Conservation (phyloP, 2,888 invertebrate species). For the Drosophila lacicola region DNA sequence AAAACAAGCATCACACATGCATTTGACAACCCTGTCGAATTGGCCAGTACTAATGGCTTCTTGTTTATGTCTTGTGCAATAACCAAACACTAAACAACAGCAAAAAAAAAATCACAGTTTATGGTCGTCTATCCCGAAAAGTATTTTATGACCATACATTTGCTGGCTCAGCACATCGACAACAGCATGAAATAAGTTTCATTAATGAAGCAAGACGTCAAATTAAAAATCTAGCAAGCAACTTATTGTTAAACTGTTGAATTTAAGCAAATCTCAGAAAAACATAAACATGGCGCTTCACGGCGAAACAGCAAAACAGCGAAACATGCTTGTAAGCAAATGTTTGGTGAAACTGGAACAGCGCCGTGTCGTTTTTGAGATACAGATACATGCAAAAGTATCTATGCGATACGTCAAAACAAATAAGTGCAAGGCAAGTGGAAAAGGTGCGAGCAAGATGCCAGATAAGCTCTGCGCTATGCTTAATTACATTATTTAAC, state of each 20-base stretch:
- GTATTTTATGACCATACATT: slow-evolving; percentile 47
- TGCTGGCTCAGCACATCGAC: slow-evolving; percentile 41
- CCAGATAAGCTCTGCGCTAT: slow-evolving; percentile 20
- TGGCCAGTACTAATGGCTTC: slow-evolving; percentile 24
- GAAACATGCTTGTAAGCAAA: slow-evolving; percentile 80
- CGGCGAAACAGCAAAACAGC: slow-evolving; percentile 71
- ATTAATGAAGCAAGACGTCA: slow-evolving; percentile 53
- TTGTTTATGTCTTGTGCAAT: slow-evolving; percentile 51
- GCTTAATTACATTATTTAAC: slow-evolving; percentile 73
- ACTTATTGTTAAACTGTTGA: slow-evolving; percentile 29
- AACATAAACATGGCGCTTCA: slow-evolving; percentile 61
- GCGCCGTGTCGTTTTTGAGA: slow-evolving; percentile 48
- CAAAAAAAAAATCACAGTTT: slow-evolving; percentile 22
- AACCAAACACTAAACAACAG: slow-evolving; percentile 30
- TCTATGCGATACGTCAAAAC: slow-evolving; percentile 24
- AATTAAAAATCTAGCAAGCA: slow-evolving; percentile 43
- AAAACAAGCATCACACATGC: slow-evolving; percentile 10
- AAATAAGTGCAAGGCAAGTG: slow-evolving; percentile 43
- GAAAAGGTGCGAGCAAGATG: slow-evolving; percentile 33
- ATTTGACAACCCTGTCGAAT: slow-evolving; percentile 41
- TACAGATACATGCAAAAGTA: slow-evolving; percentile 30
- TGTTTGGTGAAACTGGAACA: slow-evolving; percentile 72
- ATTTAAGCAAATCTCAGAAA: slow-evolving; percentile 30
- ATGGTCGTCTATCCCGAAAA: slow-evolving; percentile 31
- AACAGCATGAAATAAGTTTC: slow-evolving; percentile 36